A percentile compares a stretch with the other conserved stretches of the same genome.
Conservation (phyloP, 2,113 vertebrate species). For the Rhea americana region DNA sequence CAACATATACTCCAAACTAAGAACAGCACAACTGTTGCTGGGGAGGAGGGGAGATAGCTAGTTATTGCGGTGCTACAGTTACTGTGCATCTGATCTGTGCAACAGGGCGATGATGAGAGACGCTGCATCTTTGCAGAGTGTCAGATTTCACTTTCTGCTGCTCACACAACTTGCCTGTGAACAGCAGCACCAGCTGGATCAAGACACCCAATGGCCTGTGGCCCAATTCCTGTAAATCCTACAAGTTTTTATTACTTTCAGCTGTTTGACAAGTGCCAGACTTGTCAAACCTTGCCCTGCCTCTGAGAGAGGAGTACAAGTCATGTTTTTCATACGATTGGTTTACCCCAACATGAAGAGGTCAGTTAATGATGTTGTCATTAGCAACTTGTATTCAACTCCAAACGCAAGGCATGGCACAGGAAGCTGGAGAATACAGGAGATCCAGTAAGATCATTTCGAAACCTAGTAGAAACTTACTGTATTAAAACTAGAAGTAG, state of each 20-base stretch:
- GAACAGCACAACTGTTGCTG: not conserved
- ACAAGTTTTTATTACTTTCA: not conserved
- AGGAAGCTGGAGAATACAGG: not conserved
- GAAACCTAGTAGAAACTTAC: not conserved
- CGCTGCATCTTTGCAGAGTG: fast-evolving
- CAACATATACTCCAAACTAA: fast-evolving
- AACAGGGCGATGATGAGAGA: fast-evolving
- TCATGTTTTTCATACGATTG: not conserved
- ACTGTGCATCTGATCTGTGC: not conserved
- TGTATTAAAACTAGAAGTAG: not conserved
- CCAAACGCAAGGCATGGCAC: not conserved
- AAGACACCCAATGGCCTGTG: not conserved
- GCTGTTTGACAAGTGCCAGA: not conserved
- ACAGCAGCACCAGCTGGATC: fast-evolving
- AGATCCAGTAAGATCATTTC: not conserved
- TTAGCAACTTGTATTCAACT: not conserved
- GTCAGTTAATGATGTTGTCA: not conserved
- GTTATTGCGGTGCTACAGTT: fast-evolving
- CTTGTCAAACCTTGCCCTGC: not conserved
- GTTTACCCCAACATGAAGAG: not conserved
- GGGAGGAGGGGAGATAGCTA: not conserved
- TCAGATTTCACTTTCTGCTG: not conserved
- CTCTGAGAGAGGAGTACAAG: not conserved
- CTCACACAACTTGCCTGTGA: not conserved
- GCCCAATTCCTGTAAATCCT: not conserved